Evolutionary conservation across 2,113 vertebrate genomes (phyloP), one percentile per base, ranked within the genome.

Genomic region (Pterocles gutturalis): DNA sequence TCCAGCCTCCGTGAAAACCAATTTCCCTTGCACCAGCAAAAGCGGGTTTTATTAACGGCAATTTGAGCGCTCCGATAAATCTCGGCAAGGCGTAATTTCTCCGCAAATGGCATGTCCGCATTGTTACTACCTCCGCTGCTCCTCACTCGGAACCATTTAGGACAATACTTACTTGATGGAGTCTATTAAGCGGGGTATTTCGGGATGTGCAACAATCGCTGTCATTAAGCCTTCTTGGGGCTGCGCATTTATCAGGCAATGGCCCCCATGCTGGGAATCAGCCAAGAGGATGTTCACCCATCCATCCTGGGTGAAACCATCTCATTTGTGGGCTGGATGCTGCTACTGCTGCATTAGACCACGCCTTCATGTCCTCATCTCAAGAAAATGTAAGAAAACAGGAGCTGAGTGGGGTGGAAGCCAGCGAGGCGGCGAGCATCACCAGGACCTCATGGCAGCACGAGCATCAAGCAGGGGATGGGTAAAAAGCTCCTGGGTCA

Each of bases 31-130:
- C 46, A 33, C 87, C 54, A 91, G 95, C 87, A 87, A 72, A 94
- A 90, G 75, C 7, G 3, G 71, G 78, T 91, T 96, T 96, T 95
- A 96, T 95, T 96, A 96, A 93, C 93, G 80, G 96, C 82, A 83
- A 93, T 95, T 93, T 83, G 85, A 94, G 95, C 87, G 92, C 92
- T 20, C 62, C 38, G 7, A 92, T 93, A 93, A 93, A 95, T 90
- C 95, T 89, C 29, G 0, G 79, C 24, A 26, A 90, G 80, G 55
- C 69, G 77, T 83, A 95, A 95, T 96, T 93, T 82, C 93, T 29
- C 38, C 17, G 9, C 43, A 96, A 96, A 96, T 73, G 80, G 83
- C 94, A 53, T 15, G 76, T 64, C 80, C 43, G 10, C 53, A 48
- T 81, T 86, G 94, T 93, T 92, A 83, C 72, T 90, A 5, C 92